A percentile compares a stretch with the other conserved stretches of the same genome.
Conservation (phyloP, 2,797 vertebrate species). For the Lacerta viridis region DNA sequence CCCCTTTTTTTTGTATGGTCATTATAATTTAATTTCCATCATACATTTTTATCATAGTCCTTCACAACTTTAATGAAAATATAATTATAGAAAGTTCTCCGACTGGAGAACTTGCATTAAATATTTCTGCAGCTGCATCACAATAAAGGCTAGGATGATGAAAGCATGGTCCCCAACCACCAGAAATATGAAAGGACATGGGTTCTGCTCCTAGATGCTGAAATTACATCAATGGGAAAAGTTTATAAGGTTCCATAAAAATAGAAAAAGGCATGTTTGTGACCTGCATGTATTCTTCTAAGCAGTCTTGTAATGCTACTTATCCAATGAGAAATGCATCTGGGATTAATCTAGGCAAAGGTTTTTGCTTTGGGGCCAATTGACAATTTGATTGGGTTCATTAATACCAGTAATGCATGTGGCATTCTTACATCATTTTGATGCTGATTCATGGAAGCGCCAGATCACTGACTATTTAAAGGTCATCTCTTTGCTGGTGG, state of each 20-base stretch:
- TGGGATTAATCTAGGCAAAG: background rate
- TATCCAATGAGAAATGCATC: background rate
- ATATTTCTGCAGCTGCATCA: background rate
- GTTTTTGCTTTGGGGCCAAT: background rate
- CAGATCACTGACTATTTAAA: background rate
- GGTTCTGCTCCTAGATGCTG: background rate
- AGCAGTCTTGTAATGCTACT: background rate
- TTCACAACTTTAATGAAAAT: slow-evolving; percentile 12
- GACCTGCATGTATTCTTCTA: background rate
- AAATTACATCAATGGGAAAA: background rate
- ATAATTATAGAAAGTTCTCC: slow-evolving; percentile 17
- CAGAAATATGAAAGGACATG: background rate
- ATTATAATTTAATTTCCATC: background rate
- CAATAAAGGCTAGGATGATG: background rate
- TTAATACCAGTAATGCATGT: background rate
- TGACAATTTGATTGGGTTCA: background rate
- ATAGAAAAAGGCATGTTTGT: background rate
- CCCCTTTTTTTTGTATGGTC: background rate
- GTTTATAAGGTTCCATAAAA: background rate
- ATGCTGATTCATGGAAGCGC: background rate
- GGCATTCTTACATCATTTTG: background rate
- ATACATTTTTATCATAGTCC: slow-evolving; percentile 7
- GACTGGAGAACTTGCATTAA: background rate
- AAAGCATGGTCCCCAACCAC: background rate
- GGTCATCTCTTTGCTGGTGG: background rate